These are phyloP conservation scores for Conops quadrifasciatus DNA, from an alignment of 2,888 invertebrate genomes.

Conservation along the genomic window DNA sequence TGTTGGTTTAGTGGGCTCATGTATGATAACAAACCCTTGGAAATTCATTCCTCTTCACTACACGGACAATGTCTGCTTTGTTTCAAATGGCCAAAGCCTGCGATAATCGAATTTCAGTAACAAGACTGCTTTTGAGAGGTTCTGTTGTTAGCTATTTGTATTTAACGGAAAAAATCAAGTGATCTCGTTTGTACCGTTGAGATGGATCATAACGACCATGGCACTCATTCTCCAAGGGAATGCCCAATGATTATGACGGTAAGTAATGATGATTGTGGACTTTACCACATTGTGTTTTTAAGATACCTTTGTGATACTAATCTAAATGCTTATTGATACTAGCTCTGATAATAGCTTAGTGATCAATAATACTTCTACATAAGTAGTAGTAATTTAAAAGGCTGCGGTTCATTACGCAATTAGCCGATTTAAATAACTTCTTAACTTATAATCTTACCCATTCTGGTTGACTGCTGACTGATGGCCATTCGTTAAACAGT, in stretches of 20 bases:
- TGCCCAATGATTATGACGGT: slow-evolving; percentile 64
- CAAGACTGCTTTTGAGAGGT: slow-evolving; percentile 47
- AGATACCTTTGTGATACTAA: too few species aligned
- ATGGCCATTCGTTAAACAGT: too few species aligned
- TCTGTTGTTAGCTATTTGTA: slow-evolving; percentile 1
- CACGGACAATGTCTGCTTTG: slow-evolving; percentile 22
- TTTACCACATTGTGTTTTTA: too few species aligned
- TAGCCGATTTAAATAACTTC: too few species aligned
- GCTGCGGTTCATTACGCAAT: too few species aligned
- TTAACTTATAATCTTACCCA: too few species aligned
- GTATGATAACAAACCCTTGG: slow-evolving; percentile 23
- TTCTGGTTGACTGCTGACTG: too few species aligned
- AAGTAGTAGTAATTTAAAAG: too few species aligned
- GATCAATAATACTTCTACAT: too few species aligned
- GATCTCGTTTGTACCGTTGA: too few species aligned
- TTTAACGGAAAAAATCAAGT: background rate
- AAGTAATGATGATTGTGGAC: slow-evolving; percentile 47
- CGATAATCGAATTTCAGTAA: slow-evolving; percentile 38
- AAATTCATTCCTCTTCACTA: slow-evolving; percentile 7
- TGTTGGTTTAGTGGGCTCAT: slow-evolving; percentile 24
- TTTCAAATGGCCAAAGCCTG: slow-evolving; percentile 35
- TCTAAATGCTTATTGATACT: too few species aligned
- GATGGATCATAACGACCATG: slow-evolving; percentile 50
- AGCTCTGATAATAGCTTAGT: too few species aligned
- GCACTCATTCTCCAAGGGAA: slow-evolving; percentile 36